phyloP scores from a whole-genome alignment of 2,113 vertebrate species.

The Cnemophilus loriae region DNA sequence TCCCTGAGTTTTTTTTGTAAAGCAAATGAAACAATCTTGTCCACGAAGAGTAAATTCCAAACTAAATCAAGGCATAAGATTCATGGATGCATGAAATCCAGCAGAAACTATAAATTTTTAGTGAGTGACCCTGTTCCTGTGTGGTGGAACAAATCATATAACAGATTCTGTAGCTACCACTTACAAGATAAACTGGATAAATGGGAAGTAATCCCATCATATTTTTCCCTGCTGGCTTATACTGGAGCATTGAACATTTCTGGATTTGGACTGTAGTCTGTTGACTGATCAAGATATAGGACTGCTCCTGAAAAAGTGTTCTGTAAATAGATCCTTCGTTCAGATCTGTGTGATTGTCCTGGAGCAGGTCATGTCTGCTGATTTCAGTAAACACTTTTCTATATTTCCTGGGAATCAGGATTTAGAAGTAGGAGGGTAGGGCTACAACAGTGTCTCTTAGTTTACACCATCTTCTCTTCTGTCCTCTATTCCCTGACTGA shows the following conservation, averaged over 20 bases:
- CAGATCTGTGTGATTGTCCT: not conserved
- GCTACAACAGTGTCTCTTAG: not conserved
- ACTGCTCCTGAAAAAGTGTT: not conserved
- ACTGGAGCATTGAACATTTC: not conserved
- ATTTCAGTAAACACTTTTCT: not conserved
- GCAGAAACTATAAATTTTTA: not conserved
- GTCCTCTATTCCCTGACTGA: not conserved
- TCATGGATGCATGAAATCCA: not conserved
- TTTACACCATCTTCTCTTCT: not conserved
- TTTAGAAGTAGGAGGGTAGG: not conserved
- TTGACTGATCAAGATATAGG: not conserved
- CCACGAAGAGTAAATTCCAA: not conserved
- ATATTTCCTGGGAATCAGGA: not conserved
- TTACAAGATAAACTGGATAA: not conserved
- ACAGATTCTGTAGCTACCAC: not conserved
- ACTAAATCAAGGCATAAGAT: not conserved
- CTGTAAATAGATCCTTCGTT: not conserved
- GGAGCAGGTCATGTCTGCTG: not conserved
- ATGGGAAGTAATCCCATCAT: not conserved
- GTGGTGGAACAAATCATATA: not conserved
- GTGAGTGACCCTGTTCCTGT: not conserved
- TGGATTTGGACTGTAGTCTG: not conserved
- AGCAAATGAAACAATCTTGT: not conserved
- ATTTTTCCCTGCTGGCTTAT: not conserved
- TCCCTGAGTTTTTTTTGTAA: not conserved